phyloP scores from a whole-genome alignment of 2,113 vertebrate genomes.

The Dicrurus megarhynchus region DNA sequence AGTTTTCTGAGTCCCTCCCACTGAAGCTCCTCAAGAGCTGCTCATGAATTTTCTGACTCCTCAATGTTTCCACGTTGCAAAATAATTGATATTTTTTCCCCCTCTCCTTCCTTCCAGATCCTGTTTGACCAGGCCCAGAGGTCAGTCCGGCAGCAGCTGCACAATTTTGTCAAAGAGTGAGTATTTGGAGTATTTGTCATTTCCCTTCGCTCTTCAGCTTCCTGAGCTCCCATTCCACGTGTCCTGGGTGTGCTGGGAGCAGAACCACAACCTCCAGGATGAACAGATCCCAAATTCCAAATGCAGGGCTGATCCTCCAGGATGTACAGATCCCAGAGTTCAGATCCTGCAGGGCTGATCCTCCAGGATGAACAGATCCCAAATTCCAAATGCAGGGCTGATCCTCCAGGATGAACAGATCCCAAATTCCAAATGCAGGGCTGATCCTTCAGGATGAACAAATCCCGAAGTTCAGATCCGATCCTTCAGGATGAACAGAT shows the following conservation, averaged over 20 bases:
- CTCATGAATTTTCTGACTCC: neutral
- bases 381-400: neutral
- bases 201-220: neutral
- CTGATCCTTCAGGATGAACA: too few relatives aligned
- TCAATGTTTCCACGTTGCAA: neutral
- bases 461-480: too few relatives aligned
- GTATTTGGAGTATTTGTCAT: constrained; percentile 74
- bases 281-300: too few relatives aligned
- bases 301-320: neutral
- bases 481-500: too few relatives aligned
- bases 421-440: too few relatives aligned
- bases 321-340: neutral
- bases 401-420: too few relatives aligned
- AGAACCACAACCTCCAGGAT: neutral
- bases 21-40: neutral
- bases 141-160: constrained; percentile 92
- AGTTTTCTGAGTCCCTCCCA: neutral
- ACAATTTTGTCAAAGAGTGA: constrained; percentile 98
- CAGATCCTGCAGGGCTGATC: neutral
- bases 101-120: constrained; percentile 76
- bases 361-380: neutral
- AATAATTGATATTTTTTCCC: neutral
- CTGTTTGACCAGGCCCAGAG: constrained; percentile 97
- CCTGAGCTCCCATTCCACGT: neutral
- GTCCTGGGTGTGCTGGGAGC: neutral